Percentiles rank a stretch among this genome's conserved stretches.
Evolutionary conservation across 2,888 invertebrate species (phyloP).

Genomic region (Actias luna): DNA sequence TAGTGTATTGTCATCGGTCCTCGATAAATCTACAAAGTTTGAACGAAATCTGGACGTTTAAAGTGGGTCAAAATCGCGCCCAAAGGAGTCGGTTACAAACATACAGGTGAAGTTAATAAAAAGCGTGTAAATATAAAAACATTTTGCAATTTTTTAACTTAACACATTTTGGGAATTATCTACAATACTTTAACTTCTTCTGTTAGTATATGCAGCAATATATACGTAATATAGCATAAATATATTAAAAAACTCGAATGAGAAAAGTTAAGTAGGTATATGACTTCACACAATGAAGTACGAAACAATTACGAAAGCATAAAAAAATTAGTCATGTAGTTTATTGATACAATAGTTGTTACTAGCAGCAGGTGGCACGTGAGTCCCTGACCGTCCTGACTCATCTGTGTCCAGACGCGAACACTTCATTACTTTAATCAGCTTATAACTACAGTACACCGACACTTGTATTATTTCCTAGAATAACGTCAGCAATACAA

Average conservation of each 20-base stretch:
- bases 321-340: constrained; percentile 34
- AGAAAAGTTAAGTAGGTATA: no score
- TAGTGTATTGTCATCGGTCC: no score
- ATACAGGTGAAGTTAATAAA: no score
- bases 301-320: constrained; percentile 31
- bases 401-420: constrained; percentile 41
- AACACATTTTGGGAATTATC: no score
- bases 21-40: no score
- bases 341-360: constrained; percentile 27
- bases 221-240: background rate
- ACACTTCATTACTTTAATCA: constrained; percentile 47
- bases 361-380: constrained; percentile 33
- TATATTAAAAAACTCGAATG: background rate
- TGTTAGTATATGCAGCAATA: background rate
- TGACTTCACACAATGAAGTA: constrained; percentile 44
- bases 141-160: no score
- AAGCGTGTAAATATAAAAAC: no score
- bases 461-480: constrained; percentile 43
- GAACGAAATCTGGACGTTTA: no score
- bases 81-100: no score
- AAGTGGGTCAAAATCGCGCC: no score
- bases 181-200: no score
- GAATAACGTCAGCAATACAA: constrained; percentile 27
- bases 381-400: constrained; percentile 34
- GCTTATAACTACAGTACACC: constrained; percentile 38